Base-by-base conservation (phyloP, 1,140 invertebrate species). In the Oryzaephilus surinamensis region DNA sequence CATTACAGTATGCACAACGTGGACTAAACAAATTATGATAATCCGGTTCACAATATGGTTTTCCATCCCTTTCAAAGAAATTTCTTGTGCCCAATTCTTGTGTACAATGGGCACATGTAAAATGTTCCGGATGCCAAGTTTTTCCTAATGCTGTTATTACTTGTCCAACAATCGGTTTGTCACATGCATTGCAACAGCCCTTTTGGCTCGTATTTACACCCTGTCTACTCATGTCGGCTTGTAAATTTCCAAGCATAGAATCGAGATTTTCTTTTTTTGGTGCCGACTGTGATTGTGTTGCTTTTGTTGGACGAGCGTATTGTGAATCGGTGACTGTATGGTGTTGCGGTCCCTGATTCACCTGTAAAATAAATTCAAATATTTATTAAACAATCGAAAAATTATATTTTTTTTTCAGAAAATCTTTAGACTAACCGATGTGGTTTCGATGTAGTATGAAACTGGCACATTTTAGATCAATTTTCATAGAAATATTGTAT, bases 41-140 rank as follows among this genome's bases (percentile, higher is more conserved):
- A 63, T 99, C 96, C 4, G 83, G 76, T 63, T 99, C 97, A 70
- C 97, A 99, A 64, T 97, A 99, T 0, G 96, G 94, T 51, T 82
- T 78, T 26, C 89, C 89, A 47, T 97, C 93, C 31, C 95, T 72
- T 64, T 99, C 97, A 62, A 98, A 99, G 76, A 99, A 99, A 67
- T 96, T 98, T 54, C 90, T 77, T 26, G 95, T 97, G 11, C 95
- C 96, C 46, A 99, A 66, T 63, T 97, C 91, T 55, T 93, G 84
- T 39, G 85, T 87, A 73, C 96, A 99, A 60, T 97, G 92, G 36
- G 83, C 84, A 71, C 97, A 99, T 3, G 81, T 88, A 66, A 99
- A 99, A 63, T 99, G 96, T 67, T 99, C 95, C 7, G 95, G 93
- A 66, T 99, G 96, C 94, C 94, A 99, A n/a, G 94, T 96, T 65